Base-by-base conservation (phyloP, 64 coral and sea anemone genomes). In the Anthopleura sola region DNA sequence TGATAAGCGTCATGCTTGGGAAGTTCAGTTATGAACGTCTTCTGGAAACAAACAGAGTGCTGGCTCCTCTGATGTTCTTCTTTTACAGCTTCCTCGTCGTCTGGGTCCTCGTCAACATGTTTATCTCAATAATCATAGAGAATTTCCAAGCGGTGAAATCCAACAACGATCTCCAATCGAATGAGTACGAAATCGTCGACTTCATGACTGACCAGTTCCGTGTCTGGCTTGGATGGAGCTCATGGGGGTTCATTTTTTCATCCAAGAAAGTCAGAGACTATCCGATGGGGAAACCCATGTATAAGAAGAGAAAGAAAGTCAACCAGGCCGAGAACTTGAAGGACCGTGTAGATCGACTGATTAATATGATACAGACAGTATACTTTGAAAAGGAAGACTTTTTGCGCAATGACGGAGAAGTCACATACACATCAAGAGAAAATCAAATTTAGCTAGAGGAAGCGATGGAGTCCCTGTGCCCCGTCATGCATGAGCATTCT, bases 111-210 rank as follows among this genome's bases (percentile, higher is more conserved):
- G 79, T 94, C 71, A 98, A 98, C 89, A 94, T 98, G 90, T 98
- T 98, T 77, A 75, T 98, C 33, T 94, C 92, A 1, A 98, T 98
- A 28, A 94, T 98, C 11, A 94, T 94, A 32, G 96, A 98, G 55
- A 89, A 94, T 24, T 98, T 98, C 80, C 87, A 92, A 77, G 86
- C 55, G n/a, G 92, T 98, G 44, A 94, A 98, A 60, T 56, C 23
- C 26, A 78, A 98, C 40, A 98, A 94, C 49, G 95, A 98, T 48
- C 80, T 98, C 9, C 95, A 98, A 37, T 93, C 92, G 9, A 98
- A 98, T 49, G 95, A 98, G 75, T 91, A 98, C 78, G 95, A 98
- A 36, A 98, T 98, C 26, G 86, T 98, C 17, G 95, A 98, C 66
- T 98, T 94, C 62, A 98, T 98, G 88, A 78, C 87, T 2, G 86